These are phyloP conservation scores for Meandrusa payeni DNA, from an alignment of 2,888 invertebrate genomes.

Conservation along the genomic window DNA sequence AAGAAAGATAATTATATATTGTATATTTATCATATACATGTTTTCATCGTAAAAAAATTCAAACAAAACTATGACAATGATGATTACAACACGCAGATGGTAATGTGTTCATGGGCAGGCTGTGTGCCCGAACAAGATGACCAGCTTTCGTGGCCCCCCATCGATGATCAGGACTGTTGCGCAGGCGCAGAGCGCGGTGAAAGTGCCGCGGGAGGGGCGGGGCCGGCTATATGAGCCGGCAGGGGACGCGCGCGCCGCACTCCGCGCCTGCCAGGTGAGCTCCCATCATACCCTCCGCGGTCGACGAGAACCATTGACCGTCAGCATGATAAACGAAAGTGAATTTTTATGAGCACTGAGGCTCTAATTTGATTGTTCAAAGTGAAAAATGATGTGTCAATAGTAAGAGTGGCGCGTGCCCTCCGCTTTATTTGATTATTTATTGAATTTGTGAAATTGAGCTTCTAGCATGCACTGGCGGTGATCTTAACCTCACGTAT, in stretches of 20 bases:
- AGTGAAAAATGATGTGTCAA: conserved; percentile 41
- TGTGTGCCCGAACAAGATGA: conserved; percentile 14
- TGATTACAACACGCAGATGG: no score
- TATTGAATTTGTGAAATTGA: conserved; percentile 23
- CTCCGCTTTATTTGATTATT: conserved; percentile 34
- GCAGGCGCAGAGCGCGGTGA: conserved; percentile 48
- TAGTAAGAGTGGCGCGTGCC: conserved; percentile 28
- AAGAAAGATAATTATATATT: no score
- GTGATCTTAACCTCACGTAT: neutral
- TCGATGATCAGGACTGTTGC: conserved; percentile 32
- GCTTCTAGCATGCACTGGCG: neutral
- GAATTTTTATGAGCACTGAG: neutral
- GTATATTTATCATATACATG: no score
- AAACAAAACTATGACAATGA: no score
- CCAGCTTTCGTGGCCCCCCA: conserved; percentile 27
- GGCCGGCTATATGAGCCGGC: conserved; percentile 56
- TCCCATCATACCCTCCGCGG: conserved; percentile 28
- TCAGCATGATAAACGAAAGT: conserved; percentile 21
- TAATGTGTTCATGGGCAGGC: no score
- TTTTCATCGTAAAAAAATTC: no score
- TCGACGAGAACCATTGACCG: conserved; percentile 16
- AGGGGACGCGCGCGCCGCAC: conserved; percentile 65
- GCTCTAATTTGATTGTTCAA: conserved; percentile 35
- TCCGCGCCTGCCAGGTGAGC: conserved; percentile 64
- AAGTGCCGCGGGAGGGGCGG: conserved; percentile 48